Base-by-base conservation (phyloP, 2,113 vertebrate genomes). In the Nesogale talazaci region DNA sequence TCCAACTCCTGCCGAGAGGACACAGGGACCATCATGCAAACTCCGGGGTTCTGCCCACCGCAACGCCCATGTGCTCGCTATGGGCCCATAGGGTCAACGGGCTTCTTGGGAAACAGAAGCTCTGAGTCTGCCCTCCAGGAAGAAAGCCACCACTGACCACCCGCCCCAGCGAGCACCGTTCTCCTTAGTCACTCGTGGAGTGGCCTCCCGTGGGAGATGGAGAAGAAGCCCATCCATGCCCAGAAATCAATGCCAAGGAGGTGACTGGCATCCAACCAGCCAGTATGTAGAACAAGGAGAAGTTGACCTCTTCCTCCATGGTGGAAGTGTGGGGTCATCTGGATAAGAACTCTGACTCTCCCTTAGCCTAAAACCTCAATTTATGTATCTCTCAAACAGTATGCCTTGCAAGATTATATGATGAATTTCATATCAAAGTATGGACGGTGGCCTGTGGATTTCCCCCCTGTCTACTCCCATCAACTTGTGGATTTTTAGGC, bases 1-100 rank as follows among this genome's bases (percentile, higher is more conserved):
- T 97, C 67, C 14, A 98, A 97, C 97, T 99, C 99, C 99, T 99
- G 97, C 52, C 97, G 96, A 93, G 57, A 93, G 92, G 90, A 42
- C 82, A 95, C 82, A 92, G 5, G 22, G 0, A 22, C 2, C 4
- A 3, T 81, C 40, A 89, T 12, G 19, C 59, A 52, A n/a, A 27
- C 16, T 9, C 0, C 0, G 0, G 0, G 25, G 3, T 29, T 15
- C 57, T 6, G 36, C 19, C 4, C 27, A 12, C 59, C 2, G 9
- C 9, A 0, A 2, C 9, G 7, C n/a, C n/a, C 4, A 0, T 2
- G 22, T 29, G 9, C 27, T 19, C 63, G 3, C 38, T 38, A 40
- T 11, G 17, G 74, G 59, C 38, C 3, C 59, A 23, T 31, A 5
- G 72, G 61, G 65, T 38, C 82, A n/a, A 1, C 4, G 0, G 81